Base-by-base conservation (phyloP, 2,888 invertebrate species). In the Drosophila mayaguana region DNA sequence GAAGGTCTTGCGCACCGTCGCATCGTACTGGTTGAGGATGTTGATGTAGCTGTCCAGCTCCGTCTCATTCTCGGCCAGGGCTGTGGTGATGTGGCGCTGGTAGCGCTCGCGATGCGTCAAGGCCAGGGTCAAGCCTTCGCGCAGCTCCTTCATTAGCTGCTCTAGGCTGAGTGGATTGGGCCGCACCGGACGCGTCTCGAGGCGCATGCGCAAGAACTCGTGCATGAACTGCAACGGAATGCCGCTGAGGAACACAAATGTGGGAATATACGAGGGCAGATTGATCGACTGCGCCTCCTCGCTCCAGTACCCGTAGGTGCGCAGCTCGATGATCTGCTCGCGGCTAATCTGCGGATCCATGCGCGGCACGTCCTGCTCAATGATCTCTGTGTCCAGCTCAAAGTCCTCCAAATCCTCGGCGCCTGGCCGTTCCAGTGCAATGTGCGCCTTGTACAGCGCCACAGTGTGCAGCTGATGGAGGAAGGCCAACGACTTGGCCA, bases 221-320 rank as follows among this genome's bases (percentile, higher is more conserved):
- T 98, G 97, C 73, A 98, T 96, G n/a, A 98, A 96, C 92, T 98
- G 97, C 89, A 99, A 93, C 28, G 97, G 97, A 59, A 98, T 95
- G 57, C 96, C 95, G 69, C 97, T 95, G 18, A 98, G 94, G 92
- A 98, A 97, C 60, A 98, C 94, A 93, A 97, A 98, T 72, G 96
- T 95, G 40, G 96, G 95, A 81, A 96, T 95, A 93, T 97, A 98
- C 3, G 97, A 96, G 0, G 98, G 98, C 76, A 98, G 93, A 69
- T 95, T 95, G 93, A 98, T 95, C n/a, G 95, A 94, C 69, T 94
- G 93, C 60, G 96, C 95, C 93, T 97, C 97, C 12, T 94, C 93
- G 69, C 96, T 96, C 96, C 96, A 96, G 84, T 94, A 95, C 0
- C 97, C 97, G 91, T 95, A 97, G 43, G 92, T 91, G 34, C 92